Base-by-base conservation (phyloP, 2,888 invertebrate genomes). In the Pollenia amentaria region DNA sequence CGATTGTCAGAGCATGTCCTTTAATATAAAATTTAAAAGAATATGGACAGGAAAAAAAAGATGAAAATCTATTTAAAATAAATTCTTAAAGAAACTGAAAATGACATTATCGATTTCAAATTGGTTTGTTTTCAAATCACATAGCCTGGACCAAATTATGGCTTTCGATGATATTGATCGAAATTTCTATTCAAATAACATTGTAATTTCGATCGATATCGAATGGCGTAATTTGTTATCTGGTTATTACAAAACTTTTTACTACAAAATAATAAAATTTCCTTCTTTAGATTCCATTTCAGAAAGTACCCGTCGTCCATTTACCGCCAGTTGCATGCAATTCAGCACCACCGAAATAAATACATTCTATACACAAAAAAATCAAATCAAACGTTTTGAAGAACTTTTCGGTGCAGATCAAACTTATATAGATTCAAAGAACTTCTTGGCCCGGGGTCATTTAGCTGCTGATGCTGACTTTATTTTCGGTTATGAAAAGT, bases 381-480 rank as follows among this genome's bases (percentile, higher is more conserved):
- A 89, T 82, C 93, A 93, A 89, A 91, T 91, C 64, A 62, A 90
- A 7, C 91, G 90, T 16, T 93, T 94, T 77, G 90, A 89, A 51
- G 87, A 89, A 11, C 85, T 92, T 14, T 89, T 94, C 11, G 92
- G 92, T 18, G 87, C 90, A 0, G 76, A 90, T 9, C 88, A 92
- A 42, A 84, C 89, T 11, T 94, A 93, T 85, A 90, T 94, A 11
- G 77, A 78, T 21, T 14, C 18, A 9, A 89, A 89, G 42, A 92
- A 91, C 11, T 94, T 90, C 89, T 88, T 94, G 77, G 91, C 94
- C 2, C 90, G 94, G 55, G 94, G 94, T 4, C 95, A 95, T 89
- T 90, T 95, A 67, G 91, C 94, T 4, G 94, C 95, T 9, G 94
- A 94, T 90, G 94, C 93, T 4, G 95, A 95, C 91, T 94, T 94